Evolutionary conservation across 2,797 vertebrate species (phyloP).

Genomic region (Babyrousa celebensis): DNA sequence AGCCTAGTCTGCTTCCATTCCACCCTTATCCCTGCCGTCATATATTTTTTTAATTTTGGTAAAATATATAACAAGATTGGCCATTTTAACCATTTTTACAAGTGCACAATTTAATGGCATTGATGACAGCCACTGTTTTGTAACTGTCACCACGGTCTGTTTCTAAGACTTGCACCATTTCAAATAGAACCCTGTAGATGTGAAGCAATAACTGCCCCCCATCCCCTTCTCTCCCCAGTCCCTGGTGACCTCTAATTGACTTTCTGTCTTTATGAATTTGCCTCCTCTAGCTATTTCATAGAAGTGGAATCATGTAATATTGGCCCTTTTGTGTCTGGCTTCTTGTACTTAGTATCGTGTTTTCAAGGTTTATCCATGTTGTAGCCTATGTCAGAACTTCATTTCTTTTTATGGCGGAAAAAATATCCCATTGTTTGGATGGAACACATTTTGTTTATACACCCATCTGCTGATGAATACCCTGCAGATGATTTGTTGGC

Average conservation of each 20-base stretch:
- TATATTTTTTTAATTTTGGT: not conserved
- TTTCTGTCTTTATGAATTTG: not conserved
- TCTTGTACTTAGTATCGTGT: not conserved
- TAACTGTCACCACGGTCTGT: not conserved
- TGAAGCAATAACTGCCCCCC: not conserved
- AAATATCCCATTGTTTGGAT: not conserved
- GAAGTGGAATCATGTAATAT: no score
- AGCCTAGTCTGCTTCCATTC: not conserved
- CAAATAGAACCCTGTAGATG: not conserved
- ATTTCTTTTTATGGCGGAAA: not conserved
- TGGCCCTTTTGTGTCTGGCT: not conserved
- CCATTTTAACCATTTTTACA: not conserved
- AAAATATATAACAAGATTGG: not conserved
- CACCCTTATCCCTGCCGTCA: no score
- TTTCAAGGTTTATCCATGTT: not conserved
- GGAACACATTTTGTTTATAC: not conserved
- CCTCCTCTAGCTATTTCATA: not conserved
- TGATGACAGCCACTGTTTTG: not conserved
- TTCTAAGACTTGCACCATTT: not conserved
- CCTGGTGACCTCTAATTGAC: not conserved
- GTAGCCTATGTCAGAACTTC: not conserved
- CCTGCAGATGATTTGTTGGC: not conserved
- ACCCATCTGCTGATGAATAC: not conserved
- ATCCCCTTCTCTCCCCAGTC: no score
- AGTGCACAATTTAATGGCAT: not conserved